A percentile compares a stretch with the other conserved stretches of the same genome.
These are phyloP conservation scores for Carassius carassius DNA, from an alignment of 2,113 vertebrate species.

Conservation along the genomic window DNA sequence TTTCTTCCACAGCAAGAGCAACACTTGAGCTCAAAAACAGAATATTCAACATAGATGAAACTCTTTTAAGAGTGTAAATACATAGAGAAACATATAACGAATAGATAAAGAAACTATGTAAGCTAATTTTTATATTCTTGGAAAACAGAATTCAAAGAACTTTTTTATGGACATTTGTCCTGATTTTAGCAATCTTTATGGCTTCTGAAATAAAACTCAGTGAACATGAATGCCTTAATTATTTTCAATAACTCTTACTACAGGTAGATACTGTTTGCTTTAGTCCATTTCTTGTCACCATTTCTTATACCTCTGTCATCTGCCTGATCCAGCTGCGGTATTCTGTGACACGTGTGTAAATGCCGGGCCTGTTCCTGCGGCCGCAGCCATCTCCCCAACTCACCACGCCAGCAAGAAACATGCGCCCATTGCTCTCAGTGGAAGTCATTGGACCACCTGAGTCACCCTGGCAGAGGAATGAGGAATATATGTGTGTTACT, in stretches of 20 bases:
- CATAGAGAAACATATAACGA: neutral
- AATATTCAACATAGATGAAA: neutral
- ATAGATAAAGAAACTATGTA: too few relatives aligned
- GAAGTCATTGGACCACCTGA: conserved; percentile 89
- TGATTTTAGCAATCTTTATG: neutral
- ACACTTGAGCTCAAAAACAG: neutral
- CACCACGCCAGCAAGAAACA: conserved; percentile 89
- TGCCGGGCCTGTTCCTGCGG: conserved; percentile 86
- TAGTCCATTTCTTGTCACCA: neutral
- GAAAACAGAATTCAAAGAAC: too few relatives aligned
- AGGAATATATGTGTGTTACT: neutral
- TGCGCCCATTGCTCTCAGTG: conserved; percentile 65
- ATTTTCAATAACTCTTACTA: too few relatives aligned
- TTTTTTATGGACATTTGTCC: neutral
- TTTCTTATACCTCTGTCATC: conserved; percentile 36
- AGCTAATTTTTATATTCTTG: too few relatives aligned
- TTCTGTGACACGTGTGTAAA: conserved; percentile 83
- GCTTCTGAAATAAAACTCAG: neutral
- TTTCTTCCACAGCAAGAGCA: neutral
- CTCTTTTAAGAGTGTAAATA: neutral
- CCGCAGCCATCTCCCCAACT: conserved; percentile 97
- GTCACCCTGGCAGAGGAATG: conserved; percentile 79
- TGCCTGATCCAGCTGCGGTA: conserved; percentile 82
- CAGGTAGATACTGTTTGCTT: too few relatives aligned
- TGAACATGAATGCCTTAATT: neutral